Evolutionary conservation across 2,113 vertebrate species (phyloP), one percentile per base, ranked within the genome.

Genomic region (Ailurus styani): DNA sequence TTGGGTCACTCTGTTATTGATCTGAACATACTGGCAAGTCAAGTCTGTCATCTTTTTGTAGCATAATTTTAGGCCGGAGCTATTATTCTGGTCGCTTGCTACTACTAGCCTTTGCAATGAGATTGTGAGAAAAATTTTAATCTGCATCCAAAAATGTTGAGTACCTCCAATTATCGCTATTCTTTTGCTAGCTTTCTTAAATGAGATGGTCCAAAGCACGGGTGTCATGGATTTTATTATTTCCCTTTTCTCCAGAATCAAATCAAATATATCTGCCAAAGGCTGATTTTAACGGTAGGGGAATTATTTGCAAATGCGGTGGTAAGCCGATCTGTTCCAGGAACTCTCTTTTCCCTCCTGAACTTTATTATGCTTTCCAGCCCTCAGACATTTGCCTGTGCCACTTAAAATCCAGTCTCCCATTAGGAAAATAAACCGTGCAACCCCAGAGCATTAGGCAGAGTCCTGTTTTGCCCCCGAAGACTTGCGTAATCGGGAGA

Each of bases 281-380:
- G 42, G 47, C 62, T 64, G 93, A 54, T 96, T 94, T 96, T 89
- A 95, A 94, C 86, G 84, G 37, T 70, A 68, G 55, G 77, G 52
- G 75, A 57, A 79, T 97, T 94, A 95, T 92, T 95, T 97, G 95
- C 72, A 94, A 95, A 95, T 88, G 93, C 27, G 47, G 7, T 84
- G 82, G 94, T 64, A 96, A 97, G 81, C 57, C 86, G 79, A 0
- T 87, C 96, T 90, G 60, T 97, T 97, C 73, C 87, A 93, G 83
- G 73, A 97, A 60, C 45, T 91, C 72, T 88, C 20, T 82, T 97
- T 89, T 90, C 66, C 40, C 64, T 92, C 55, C 57, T 90, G 95
- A 96, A 91, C 91, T 93, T 96, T 91, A 94, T 85, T 86, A 86
- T 72, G 54, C 86, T 91, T 91, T 91, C 95, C 87, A 97, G 90